Evolutionary conservation across 2,113 vertebrate genomes (phyloP).

Genomic region (Tringa solitaria): DNA sequence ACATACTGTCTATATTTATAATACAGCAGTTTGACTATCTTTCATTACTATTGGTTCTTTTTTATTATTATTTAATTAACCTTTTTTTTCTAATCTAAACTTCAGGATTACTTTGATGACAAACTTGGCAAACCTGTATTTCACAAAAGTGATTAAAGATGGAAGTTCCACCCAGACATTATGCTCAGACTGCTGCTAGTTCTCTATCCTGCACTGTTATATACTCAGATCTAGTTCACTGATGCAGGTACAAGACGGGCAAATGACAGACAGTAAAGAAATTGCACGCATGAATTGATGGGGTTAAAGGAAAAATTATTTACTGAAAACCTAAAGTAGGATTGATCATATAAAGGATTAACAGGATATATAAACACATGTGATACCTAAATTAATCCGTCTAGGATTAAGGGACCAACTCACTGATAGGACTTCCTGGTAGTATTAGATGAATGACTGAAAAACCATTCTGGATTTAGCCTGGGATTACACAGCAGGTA

Average conservation of each 20-base stretch:
- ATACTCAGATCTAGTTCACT: neutral
- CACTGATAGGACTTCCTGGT: neutral
- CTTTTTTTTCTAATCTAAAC: neutral
- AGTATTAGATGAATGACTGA: neutral
- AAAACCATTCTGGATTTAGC: neutral
- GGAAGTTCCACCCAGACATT: neutral
- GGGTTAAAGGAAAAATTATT: neutral
- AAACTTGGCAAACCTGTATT: neutral
- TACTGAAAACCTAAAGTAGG: neutral
- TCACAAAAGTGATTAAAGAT: neutral
- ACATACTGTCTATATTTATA: neutral
- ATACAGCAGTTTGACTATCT: neutral
- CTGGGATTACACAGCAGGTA: neutral
- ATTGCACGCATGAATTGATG: neutral
- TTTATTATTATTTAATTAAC: neutral
- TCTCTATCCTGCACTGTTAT: neutral
- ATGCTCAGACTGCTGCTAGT: neutral
- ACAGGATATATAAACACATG: neutral
- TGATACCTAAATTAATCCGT: neutral
- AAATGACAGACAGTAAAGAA: neutral
- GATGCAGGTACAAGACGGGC: neutral
- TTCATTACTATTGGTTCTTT: neutral
- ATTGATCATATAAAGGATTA: slow-evolving; percentile 6
- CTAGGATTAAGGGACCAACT: neutral
- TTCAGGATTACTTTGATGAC: neutral